These are phyloP conservation scores for Saccostrea echinata DNA, from an alignment of 1,140 invertebrate genomes.

Conservation along the genomic window DNA sequence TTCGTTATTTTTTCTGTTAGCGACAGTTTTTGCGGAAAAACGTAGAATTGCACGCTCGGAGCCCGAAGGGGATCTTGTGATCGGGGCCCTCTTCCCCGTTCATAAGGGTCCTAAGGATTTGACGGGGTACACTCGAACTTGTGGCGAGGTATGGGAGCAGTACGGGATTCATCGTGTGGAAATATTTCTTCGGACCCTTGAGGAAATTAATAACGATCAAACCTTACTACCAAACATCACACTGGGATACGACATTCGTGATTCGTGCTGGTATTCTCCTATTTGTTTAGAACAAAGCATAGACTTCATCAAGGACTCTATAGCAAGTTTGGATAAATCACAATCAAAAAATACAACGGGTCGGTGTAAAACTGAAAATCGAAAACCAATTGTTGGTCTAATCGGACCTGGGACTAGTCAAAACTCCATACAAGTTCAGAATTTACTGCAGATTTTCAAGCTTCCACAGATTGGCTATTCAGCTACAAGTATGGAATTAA, in stretches of 20 bases:
- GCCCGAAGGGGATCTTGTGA: constrained; percentile 84
- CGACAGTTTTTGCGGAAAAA: neutral
- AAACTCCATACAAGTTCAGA: constrained; percentile 88
- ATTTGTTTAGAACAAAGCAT: constrained; percentile 89
- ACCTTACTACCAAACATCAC: constrained; percentile 83
- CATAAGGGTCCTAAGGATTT: constrained; percentile 84
- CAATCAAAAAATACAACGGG: constrained; percentile 43
- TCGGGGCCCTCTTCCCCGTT: constrained; percentile 88
- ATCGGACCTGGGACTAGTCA: constrained; percentile 87
- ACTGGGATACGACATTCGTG: constrained; percentile 88
- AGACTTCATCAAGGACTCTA: constrained; percentile 87
- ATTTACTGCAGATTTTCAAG: constrained; percentile 89
- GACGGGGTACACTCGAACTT: constrained; percentile 71
- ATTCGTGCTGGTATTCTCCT: constrained; percentile 90
- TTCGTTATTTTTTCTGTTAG: neutral
- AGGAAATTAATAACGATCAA: constrained; percentile 81
- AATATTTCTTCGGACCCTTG: constrained; percentile 84
- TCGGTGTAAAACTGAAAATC: constrained; percentile 53
- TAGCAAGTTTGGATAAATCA: constrained; percentile 70
- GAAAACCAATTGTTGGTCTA: constrained; percentile 84
- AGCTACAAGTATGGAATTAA: constrained; percentile 88
- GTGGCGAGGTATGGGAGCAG: constrained; percentile 83
- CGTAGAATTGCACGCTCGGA: constrained; percentile 77
- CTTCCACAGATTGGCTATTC: constrained; percentile 92
- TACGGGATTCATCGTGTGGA: constrained; percentile 91